Percentiles rank a stretch among this genome's conserved stretches.
phyloP scores from a whole-genome alignment of 1,140 invertebrate species.

The Zaprionus africanus region DNA sequence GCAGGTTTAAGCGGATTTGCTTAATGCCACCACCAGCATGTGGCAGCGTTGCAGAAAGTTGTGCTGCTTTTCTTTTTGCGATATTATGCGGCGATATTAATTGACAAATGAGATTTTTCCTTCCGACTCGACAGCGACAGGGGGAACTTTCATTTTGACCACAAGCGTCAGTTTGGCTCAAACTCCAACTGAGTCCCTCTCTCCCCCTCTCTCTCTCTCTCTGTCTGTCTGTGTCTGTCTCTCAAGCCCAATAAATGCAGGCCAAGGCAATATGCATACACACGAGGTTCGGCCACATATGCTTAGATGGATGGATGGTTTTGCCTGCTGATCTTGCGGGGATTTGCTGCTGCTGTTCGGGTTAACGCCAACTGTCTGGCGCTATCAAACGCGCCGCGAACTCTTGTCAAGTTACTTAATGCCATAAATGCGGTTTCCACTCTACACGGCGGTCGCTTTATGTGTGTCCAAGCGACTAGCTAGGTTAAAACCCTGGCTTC shows the following conservation, averaged over 20 bases:
- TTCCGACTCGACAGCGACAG: conserved; percentile 81
- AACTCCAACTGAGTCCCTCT: neutral
- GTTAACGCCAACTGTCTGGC: conserved; percentile 55
- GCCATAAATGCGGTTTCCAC: conserved; percentile 56
- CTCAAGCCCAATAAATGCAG: conserved; percentile 59
- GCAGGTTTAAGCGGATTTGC: conserved; percentile 66
- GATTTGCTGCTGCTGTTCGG: conserved; percentile 51
- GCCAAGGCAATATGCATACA: conserved; percentile 67
- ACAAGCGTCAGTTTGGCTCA: conserved; percentile 62
- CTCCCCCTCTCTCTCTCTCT: neutral
- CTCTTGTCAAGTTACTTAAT: conserved; percentile 63
- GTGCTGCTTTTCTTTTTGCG: conserved; percentile 70
- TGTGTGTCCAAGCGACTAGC: conserved; percentile 48
- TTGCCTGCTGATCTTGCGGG: neutral
- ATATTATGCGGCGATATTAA: conserved; percentile 84
- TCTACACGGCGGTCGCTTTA: conserved; percentile 30
- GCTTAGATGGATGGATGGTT: conserved; percentile 39
- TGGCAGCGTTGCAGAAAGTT: conserved; percentile 71
- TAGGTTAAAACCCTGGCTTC: conserved; percentile 32
- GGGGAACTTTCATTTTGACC: conserved; percentile 83
- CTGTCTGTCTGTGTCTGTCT: neutral
- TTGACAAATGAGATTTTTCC: conserved; percentile 84
- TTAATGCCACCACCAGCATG: conserved; percentile 64
- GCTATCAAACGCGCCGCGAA: conserved; percentile 61
- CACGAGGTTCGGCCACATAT: conserved; percentile 15